Evolutionary conservation across 2,113 vertebrate species (phyloP), one percentile per base, ranked within the genome.

Genomic region (Tetrax tetrax): DNA sequence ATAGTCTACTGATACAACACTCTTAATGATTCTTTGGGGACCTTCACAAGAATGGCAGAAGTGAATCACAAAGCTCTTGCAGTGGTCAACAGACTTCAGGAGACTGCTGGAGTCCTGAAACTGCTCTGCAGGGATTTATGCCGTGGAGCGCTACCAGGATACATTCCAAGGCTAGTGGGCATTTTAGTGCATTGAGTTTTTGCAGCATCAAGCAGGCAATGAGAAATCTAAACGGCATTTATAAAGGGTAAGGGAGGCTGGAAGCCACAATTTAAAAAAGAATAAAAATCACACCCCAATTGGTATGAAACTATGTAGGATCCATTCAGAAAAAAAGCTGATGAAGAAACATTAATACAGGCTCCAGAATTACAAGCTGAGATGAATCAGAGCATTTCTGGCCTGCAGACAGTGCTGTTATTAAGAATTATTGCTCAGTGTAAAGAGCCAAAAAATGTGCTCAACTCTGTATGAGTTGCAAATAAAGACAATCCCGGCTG

Each of bases 341-440:
- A 89, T 65, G 83, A 91, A 94, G 83, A 72, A 91, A 92, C 37
- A 72, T 65, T 82, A 91, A 61, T 63, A 84, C n/a, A 87, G 50
- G 19, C 50, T 95, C 63, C 94, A 95, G 66, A 92, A 89, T 70
- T 92, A 87, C 80, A 95, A 92, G 69, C 81, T 92, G 87, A 96
- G 70, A 95, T 95, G 91, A 92, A 96, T 92, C 94, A 92, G 57
- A 96, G 45, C 57, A 84, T 85, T 96, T 95, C 91, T 96, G 89
- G 94, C 91, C 81, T 91, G 77, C 68, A 89, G 91, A 94, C 89
- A 95, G 87, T 89, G 53, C 50, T 89, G 61, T 95, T 96, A 93
- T 89, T 91, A 96, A 94, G 89, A 97, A 77, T 91, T 95, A 95
- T 66, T 95, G 47, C 70, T 89, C 50, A 70, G 43, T 47, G 10